Percentiles rank a stretch among this genome's conserved stretches.
These are phyloP conservation scores for Pristionchus arcanus DNA, from an alignment of 2,888 invertebrate species.

Conservation along the genomic window DNA sequence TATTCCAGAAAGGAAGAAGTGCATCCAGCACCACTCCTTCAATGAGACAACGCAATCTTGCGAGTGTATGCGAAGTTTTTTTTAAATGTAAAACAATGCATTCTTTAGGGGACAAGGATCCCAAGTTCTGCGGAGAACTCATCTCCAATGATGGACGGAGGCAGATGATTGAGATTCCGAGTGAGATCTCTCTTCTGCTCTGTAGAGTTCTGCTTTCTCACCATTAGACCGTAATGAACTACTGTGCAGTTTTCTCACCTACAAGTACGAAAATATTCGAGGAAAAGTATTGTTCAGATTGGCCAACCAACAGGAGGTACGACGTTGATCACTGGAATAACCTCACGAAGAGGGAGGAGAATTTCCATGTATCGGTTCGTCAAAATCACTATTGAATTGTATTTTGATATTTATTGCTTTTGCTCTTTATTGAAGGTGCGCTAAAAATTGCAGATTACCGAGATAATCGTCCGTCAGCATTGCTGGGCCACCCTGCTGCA, in stretches of 20 bases:
- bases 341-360: neutral
- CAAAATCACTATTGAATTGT: too few relatives aligned
- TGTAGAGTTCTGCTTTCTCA: neutral
- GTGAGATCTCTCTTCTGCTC: neutral
- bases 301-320: neutral
- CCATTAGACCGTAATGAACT: neutral
- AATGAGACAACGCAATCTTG: neutral
- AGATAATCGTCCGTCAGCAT: neutral
- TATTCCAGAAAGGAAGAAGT: neutral
- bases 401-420: too few relatives aligned
- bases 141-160: neutral
- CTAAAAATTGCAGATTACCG: neutral
- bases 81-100: neutral
- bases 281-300: neutral
- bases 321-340: neutral
- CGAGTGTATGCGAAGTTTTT: neutral
- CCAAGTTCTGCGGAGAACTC: neutral
- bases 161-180: neutral
- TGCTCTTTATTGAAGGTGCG: too few relatives aligned
- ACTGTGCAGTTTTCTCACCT: neutral
- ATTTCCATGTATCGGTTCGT: neutral
- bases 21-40: neutral
- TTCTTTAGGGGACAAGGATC: neutral
- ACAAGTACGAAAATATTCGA: neutral
- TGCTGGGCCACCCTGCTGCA: neutral